These are phyloP conservation scores for Peromyscus maniculatus DNA, from an alignment of 2,113 vertebrate genomes.

Conservation along the genomic window DNA sequence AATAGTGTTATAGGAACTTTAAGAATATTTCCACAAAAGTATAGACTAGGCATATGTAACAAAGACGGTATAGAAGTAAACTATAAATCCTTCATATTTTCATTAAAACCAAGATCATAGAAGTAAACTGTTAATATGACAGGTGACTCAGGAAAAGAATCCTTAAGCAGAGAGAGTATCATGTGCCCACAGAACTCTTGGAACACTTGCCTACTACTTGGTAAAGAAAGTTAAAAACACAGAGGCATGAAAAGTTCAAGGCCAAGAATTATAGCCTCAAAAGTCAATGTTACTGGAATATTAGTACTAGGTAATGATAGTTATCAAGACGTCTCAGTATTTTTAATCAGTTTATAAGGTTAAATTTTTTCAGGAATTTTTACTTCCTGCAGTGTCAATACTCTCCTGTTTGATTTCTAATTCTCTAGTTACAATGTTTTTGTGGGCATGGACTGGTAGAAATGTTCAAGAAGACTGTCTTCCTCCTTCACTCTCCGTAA, in stretches of 20 bases:
- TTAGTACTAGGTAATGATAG: not conserved
- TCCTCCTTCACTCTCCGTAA: not conserved
- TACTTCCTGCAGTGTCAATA: conserved; percentile 10
- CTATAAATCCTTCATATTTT: not conserved
- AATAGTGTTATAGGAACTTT: not conserved
- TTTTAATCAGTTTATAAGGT: not conserved
- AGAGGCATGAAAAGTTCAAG: conserved; percentile 16
- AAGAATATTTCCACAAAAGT: conserved; percentile 51
- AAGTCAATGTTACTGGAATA: not conserved
- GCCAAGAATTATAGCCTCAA: conserved; percentile 23
- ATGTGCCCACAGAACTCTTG: not conserved
- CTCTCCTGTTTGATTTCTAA: not conserved
- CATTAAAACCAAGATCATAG: not conserved
- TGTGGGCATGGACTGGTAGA: not conserved
- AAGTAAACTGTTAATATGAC: not conserved
- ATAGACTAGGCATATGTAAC: not conserved
- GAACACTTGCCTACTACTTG: not conserved
- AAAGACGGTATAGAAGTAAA: not conserved
- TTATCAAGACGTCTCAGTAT: too few species aligned
- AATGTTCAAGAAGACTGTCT: not conserved
- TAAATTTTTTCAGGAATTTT: not conserved
- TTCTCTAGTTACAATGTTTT: not conserved
- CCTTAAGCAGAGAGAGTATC: not conserved
- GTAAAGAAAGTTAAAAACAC: not conserved
- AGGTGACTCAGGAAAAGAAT: conserved; percentile 24